These are phyloP conservation scores for Metalampra italica DNA, from an alignment of 2,888 invertebrate genomes.

Conservation along the genomic window DNA sequence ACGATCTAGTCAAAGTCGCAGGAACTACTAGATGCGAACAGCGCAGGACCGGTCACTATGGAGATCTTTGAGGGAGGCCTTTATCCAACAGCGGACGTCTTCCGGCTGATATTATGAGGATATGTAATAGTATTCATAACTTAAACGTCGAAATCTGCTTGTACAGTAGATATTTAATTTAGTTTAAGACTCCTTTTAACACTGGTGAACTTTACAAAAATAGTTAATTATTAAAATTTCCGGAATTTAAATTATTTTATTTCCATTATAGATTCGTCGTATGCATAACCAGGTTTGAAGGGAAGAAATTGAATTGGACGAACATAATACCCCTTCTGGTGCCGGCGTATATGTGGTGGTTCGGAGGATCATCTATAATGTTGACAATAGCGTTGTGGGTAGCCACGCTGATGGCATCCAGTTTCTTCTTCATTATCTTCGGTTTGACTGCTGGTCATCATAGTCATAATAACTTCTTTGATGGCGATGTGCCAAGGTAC, in stretches of 20 bases:
- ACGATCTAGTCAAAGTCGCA: no score
- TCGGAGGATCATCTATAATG: conserved; percentile 45
- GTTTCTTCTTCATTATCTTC: conserved; percentile 81
- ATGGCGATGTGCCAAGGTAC: conserved; percentile 86
- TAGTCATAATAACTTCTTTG: conserved; percentile 88
- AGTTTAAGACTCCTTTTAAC: no score
- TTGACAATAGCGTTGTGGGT: conserved; percentile 76
- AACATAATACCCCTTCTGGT: conserved; percentile 48
- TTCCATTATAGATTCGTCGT: conserved; percentile 33
- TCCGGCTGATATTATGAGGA: no score
- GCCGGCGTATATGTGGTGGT: conserved; percentile 61
- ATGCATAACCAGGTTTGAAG: conserved; percentile 32
- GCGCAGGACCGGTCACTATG: no score
- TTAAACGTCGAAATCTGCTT: no score
- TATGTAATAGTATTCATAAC: no score
- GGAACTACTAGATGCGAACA: no score
- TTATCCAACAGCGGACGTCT: no score
- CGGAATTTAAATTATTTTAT: background rate
- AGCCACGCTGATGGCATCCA: conserved; percentile 63
- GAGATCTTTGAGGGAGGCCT: no score
- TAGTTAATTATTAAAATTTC: no score
- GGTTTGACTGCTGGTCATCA: conserved; percentile 90
- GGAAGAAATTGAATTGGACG: conserved; percentile 40
- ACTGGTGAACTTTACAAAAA: no score
- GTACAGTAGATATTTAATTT: no score